Evolutionary conservation across 2,113 vertebrate species (phyloP).

Genomic region (Orthonyx spaldingii): DNA sequence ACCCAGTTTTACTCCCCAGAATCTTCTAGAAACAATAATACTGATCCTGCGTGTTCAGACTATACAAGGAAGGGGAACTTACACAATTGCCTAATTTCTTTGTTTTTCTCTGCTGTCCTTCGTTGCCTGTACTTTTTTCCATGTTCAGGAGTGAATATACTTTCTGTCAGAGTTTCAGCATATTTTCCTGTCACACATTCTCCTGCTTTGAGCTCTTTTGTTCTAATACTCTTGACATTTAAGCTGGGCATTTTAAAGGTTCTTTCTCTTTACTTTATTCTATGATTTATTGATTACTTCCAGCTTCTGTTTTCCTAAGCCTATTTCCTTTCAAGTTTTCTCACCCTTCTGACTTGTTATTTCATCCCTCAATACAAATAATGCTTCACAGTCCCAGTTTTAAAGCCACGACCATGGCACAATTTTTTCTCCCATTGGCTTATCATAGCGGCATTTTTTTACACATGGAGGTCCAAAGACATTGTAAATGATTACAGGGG

Average conservation of each 20-base stretch:
- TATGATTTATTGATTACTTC: conserved; percentile 67
- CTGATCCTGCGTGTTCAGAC: background rate
- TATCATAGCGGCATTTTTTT: background rate
- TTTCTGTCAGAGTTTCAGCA: conserved; percentile 28
- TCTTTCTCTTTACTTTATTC: conserved; percentile 66
- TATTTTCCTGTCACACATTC: background rate
- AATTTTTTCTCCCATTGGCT: conserved; percentile 33
- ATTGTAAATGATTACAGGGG: conserved; percentile 20
- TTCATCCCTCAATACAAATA: conserved; percentile 52
- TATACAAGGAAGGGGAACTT: background rate
- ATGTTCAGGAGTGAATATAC: background rate
- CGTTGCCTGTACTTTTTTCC: background rate
- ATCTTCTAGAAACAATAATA: background rate
- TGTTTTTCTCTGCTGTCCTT: background rate
- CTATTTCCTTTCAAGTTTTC: conserved; percentile 45
- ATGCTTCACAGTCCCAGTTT: background rate
- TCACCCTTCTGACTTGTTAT: conserved; percentile 20
- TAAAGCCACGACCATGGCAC: background rate
- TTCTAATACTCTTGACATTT: conserved; percentile 72
- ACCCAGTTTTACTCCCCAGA: background rate
- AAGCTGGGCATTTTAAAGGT: conserved; percentile 59
- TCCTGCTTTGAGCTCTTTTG: conserved; percentile 47
- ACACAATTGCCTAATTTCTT: background rate
- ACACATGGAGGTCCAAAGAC: background rate
- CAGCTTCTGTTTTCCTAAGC: conserved; percentile 54